phyloP scores from a whole-genome alignment of 2,888 invertebrate species.

The Tupiocoris notatus region DNA sequence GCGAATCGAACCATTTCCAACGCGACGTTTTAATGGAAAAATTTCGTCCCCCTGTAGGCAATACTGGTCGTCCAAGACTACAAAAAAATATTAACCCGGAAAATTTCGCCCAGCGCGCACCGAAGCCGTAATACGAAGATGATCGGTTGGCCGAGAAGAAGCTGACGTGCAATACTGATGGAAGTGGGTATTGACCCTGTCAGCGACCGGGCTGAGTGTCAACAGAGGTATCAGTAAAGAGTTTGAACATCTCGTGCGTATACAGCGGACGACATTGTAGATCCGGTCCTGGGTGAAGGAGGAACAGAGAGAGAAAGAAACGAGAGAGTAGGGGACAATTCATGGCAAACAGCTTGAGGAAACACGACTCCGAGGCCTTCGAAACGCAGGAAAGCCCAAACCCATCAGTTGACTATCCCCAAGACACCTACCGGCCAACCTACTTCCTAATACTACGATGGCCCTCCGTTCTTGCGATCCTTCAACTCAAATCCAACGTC shows the following conservation, averaged over 20 bases:
- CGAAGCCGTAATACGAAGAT: background rate
- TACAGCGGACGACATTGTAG: background rate
- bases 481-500: background rate
- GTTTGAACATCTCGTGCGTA: background rate
- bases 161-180: background rate
- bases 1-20: no score
- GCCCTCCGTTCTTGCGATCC: background rate
- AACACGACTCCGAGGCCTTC: background rate
- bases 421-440: background rate
- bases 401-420: background rate
- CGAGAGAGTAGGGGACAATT: background rate
- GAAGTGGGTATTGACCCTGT: constrained; percentile 6
- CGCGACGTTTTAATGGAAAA: background rate
- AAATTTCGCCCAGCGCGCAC: background rate
- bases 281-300: background rate
- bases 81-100: background rate
- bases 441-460: background rate
- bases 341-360: background rate
- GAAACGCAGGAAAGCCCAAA: background rate
- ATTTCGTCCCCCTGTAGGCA: background rate
- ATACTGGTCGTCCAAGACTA: background rate
- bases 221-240: background rate
- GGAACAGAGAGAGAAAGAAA: background rate
- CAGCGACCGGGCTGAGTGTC: background rate
- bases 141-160: background rate